Evolutionary conservation across 2,797 vertebrate genomes (phyloP).

Genomic region (Gymnoscopelus braueri): DNA sequence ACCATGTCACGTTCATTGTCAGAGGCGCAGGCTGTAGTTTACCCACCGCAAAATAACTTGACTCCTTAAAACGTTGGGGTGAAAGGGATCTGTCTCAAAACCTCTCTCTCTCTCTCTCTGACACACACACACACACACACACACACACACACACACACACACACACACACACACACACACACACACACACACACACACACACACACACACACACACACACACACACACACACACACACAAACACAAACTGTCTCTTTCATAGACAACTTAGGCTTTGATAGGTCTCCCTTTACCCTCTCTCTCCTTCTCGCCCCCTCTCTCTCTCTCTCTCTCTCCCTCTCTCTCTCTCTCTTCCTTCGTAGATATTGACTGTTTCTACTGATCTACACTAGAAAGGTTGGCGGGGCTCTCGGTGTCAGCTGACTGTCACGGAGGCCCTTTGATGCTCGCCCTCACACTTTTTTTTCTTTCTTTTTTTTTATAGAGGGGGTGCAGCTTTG

Average conservation of each 20-base stretch:
- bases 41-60: too few species aligned
- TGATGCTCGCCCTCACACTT: background rate
- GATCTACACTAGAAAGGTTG: constrained; percentile 28
- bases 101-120: too few species aligned
- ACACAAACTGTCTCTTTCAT: constrained; percentile 5
- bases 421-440: constrained; percentile 35
- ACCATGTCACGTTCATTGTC: too few species aligned
- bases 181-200: background rate
- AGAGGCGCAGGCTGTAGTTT: too few species aligned
- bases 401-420: constrained; percentile 38
- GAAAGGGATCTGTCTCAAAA: too few species aligned
- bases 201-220: constrained; percentile 1
- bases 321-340: constrained; percentile 1
- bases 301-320: too few species aligned
- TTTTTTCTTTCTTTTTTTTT: constrained; percentile 2
- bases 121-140: too few species aligned
- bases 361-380: constrained; percentile 38
- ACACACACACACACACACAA: background rate
- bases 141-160: too few species aligned
- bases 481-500: background rate
- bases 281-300: background rate
- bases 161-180: too few species aligned
- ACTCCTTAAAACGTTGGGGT: too few species aligned
- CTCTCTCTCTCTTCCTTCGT: constrained; percentile 1
- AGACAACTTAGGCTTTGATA: constrained; percentile 10